A percentile compares a stretch with the other conserved stretches of the same genome.
Evolutionary conservation across 1,140 invertebrate genomes (phyloP).

Genomic region (Leptinotarsa lineolata): DNA sequence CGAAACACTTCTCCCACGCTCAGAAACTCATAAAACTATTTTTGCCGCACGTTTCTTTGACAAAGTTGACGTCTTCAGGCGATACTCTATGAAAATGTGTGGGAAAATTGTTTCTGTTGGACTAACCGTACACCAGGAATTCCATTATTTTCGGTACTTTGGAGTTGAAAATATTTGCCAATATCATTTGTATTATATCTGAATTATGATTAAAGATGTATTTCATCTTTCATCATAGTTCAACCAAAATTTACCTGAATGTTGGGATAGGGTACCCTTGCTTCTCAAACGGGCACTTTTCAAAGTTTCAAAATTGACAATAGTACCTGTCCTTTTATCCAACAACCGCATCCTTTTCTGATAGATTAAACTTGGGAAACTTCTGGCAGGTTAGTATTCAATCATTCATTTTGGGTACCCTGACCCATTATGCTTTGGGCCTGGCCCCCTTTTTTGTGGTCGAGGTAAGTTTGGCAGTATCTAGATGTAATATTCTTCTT

Average conservation of each 20-base stretch:
- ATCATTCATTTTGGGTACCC: slow-evolving; percentile 19
- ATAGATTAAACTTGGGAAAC: not conserved
- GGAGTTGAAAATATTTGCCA: too few species aligned
- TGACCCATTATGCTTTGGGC: slow-evolving; percentile 13
- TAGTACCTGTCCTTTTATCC: slow-evolving; percentile 40
- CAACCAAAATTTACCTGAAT: slow-evolving; percentile 81
- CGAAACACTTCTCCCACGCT: too few species aligned
- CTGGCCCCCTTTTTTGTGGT: not conserved
- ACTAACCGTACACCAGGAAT: too few species aligned
- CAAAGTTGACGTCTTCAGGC: too few species aligned
- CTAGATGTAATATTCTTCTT: not conserved
- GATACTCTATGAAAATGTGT: too few species aligned
- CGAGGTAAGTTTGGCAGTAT: slow-evolving; percentile 11
- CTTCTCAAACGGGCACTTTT: slow-evolving; percentile 56
- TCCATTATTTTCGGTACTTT: too few species aligned
- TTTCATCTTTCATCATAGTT: slow-evolving; percentile 37
- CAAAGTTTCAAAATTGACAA: slow-evolving; percentile 44
- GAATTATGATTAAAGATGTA: slow-evolving; percentile 37
- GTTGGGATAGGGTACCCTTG: slow-evolving; percentile 97
- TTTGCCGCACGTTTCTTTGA: too few species aligned
- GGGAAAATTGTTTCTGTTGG: too few species aligned
- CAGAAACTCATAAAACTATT: too few species aligned
- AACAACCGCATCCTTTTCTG: slow-evolving; percentile 26
- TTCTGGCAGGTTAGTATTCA: slow-evolving; percentile 11
- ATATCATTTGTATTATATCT: too few species aligned